phyloP scores from a whole-genome alignment of 2,113 vertebrate species.

The Ameiurus melas region DNA sequence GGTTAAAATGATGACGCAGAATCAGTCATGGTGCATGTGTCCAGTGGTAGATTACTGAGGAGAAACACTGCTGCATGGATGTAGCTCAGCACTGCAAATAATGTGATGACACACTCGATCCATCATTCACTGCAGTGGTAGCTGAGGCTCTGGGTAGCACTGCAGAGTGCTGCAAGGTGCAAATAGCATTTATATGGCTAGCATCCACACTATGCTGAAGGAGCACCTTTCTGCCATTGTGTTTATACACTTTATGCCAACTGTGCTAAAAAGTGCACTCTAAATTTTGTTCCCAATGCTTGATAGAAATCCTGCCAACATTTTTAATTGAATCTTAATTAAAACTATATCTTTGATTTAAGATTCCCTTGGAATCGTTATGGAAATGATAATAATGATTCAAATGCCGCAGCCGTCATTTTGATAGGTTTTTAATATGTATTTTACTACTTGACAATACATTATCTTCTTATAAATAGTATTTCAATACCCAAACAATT shows the following conservation, averaged over 20 bases:
- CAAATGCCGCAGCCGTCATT: background rate
- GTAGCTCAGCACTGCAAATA: constrained; percentile 7
- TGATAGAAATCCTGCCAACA: background rate
- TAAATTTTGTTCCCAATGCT: background rate
- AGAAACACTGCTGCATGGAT: background rate
- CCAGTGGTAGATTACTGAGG: background rate
- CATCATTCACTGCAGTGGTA: constrained; percentile 7
- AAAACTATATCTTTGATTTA: background rate
- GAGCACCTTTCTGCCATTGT: background rate
- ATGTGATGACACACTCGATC: constrained; percentile 4
- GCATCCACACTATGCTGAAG: background rate
- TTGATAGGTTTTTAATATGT: background rate
- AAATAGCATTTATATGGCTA: background rate
- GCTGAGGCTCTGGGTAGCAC: constrained; percentile 12
- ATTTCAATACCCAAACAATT: background rate
- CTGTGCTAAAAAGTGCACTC: background rate
- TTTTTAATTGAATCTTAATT: background rate
- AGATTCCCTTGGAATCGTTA: background rate
- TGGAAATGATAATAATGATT: background rate
- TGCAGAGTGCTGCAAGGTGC: constrained; percentile 10
- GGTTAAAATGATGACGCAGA: background rate
- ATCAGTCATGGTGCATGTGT: background rate
- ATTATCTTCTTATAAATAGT: background rate
- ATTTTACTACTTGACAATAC: background rate
- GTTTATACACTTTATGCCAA: background rate